Conservation (phyloP, 2,113 vertebrate genomes). For the Anhinga rufa region DNA sequence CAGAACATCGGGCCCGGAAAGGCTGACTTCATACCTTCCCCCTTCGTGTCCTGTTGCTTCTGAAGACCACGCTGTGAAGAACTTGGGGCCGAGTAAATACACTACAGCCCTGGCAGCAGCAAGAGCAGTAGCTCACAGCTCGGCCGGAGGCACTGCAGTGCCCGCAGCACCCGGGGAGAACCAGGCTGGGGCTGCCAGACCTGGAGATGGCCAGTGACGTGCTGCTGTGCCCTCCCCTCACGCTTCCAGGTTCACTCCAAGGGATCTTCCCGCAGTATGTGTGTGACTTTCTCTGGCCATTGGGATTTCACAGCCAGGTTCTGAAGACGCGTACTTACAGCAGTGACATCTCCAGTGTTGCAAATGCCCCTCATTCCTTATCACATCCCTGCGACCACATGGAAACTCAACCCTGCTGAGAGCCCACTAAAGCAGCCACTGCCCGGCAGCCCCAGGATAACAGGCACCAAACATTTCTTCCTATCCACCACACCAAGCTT, state of each 20-base stretch:
- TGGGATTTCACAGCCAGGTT: not conserved
- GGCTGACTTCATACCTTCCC: not conserved
- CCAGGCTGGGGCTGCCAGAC: not conserved
- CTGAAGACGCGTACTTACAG: not conserved
- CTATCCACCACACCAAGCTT: not conserved
- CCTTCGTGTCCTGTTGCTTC: not conserved
- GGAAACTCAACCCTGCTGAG: not conserved
- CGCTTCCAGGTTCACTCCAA: not conserved
- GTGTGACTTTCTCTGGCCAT: not conserved
- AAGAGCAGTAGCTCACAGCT: not conserved
- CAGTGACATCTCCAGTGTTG: not conserved
- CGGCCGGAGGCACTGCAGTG: rapidly evolving
- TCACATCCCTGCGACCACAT: not conserved
- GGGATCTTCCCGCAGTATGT: not conserved
- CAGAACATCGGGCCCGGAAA: not conserved
- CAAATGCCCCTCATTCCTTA: not conserved
- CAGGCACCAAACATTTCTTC: not conserved
- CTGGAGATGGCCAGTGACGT: not conserved
- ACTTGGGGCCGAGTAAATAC: rapidly evolving
- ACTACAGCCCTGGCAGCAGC: rapidly evolving
- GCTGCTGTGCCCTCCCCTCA: not conserved
- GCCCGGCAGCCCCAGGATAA: not conserved
- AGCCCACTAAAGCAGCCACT: not conserved
- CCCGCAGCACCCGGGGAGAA: not conserved
- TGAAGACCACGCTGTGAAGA: not conserved